Evolutionary conservation across 92 coral and sea anemone genomes (phyloP), one percentile per base, ranked within the genome.

Genomic region (Meandrina meandrites): DNA sequence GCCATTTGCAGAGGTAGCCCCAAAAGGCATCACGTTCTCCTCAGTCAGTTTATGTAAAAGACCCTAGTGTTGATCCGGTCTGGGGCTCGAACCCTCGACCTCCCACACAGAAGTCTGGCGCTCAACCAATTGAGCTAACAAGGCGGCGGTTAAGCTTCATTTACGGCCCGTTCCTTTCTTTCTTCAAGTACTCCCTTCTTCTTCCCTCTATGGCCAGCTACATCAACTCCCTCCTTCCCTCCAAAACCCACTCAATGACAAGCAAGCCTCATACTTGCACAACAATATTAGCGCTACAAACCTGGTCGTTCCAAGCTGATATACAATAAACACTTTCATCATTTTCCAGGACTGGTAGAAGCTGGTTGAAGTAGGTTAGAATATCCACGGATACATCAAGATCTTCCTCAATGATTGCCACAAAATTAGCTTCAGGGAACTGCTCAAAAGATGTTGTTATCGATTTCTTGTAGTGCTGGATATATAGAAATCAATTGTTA

Each of bases 241-340:
- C 53, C 4, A 12, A 4, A 48, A 9, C 53, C 53, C n/a, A n/a
- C n/a, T 60, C 27, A 60, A 60, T 1, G 11, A 60, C 28, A 11
- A 24, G 30, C n/a, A 27, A 60, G 24, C 9, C 18, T 22, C 68
- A 60, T 22, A 30, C 27, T 6, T 24, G 13, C 15, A 27, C 11
- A 60, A 24, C 27, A n/a, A 6, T 18, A 8, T 24, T 24, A 60
- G 31, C 31, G 70, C 27, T 60, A 30, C 86, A 21, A 58, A 88
- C 93, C 88, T 91, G 93, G 54, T 91, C 93, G 51, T 91, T 91
- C 93, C 93, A 91, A 11, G 93, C 93, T 53, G 93, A 91, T 71
- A 91, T 81, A 53, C 93, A 91, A 30, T 77, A 91, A 8, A 91
- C 16, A 50, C 88, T 91, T 71, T 91, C 84, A 36, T 91, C 93